Evolutionary conservation across 2,888 invertebrate species (phyloP).

Genomic region (Gisinianus flammeolus): DNA sequence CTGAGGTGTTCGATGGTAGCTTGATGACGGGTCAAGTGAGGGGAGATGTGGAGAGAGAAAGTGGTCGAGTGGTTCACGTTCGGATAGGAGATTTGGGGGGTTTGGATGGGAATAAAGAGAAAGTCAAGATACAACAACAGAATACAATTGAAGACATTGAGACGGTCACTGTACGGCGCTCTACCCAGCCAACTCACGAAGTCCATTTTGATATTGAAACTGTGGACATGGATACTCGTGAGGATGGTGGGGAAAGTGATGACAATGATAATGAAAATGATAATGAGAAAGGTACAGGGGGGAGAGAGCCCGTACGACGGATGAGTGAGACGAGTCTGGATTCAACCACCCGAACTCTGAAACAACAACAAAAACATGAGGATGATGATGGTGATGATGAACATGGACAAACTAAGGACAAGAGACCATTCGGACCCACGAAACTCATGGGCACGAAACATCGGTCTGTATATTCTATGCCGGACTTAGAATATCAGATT

Average conservation of each 20-base stretch:
- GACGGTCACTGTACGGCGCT: background rate
- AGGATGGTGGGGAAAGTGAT: conserved; percentile 2
- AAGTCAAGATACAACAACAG: background rate
- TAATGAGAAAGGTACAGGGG: background rate
- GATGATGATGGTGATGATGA: background rate
- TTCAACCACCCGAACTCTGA: background rate
- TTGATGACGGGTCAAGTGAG: conserved; percentile 5
- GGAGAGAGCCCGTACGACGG: conserved; percentile 16
- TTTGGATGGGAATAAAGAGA: background rate
- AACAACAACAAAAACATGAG: background rate
- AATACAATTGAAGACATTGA: background rate
- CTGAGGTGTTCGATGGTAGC: conserved; percentile 56
- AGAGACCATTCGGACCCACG: conserved; percentile 54
- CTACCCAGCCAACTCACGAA: background rate
- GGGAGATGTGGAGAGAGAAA: background rate
- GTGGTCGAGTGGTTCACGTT: background rate
- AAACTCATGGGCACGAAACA: conserved; percentile 53
- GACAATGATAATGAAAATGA: background rate
- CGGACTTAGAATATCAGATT: conserved; percentile 58
- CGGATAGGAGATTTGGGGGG: background rate
- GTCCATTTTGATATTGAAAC: background rate
- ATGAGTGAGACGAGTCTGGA: conserved; percentile 30
- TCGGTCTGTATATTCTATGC: conserved; percentile 53
- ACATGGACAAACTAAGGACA: background rate
- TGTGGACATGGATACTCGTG: background rate